A percentile compares a stretch with the other conserved stretches of the same genome.
Conservation (phyloP, 2,113 vertebrate species). For the Silurus asotus region DNA sequence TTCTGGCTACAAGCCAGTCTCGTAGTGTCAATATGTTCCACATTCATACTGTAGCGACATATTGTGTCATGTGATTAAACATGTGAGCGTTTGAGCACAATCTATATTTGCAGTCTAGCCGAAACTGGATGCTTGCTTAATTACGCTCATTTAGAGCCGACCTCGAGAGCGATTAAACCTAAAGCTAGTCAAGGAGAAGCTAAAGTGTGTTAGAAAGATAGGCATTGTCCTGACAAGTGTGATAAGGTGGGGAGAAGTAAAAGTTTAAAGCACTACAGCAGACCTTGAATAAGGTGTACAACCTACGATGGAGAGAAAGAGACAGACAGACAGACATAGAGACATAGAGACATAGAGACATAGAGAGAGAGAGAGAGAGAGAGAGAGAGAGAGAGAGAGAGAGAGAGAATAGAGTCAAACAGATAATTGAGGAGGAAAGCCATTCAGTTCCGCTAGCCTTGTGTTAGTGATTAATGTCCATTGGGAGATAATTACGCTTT, state of each 20-base stretch:
- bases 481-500: slow-evolving; percentile 79
- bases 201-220: background rate
- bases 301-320: slow-evolving; percentile 49
- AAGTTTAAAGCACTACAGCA: slow-evolving; percentile 43
- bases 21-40: background rate
- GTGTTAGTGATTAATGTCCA: slow-evolving; percentile 73
- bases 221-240: slow-evolving; percentile 29
- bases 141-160: slow-evolving; percentile 29
- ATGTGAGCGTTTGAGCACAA: background rate
- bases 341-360: slow-evolving; percentile 50
- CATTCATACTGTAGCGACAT: background rate
- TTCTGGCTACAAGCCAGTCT: slow-evolving; percentile 22
- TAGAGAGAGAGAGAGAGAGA: slow-evolving; percentile 48
- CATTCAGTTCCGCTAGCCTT: slow-evolving; percentile 70
- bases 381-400: slow-evolving; percentile 44
- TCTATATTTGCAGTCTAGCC: slow-evolving; percentile 37
- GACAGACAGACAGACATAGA: background rate
- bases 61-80: background rate
- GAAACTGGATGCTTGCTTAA: slow-evolving; percentile 49
- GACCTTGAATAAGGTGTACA: slow-evolving; percentile 45
- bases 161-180: background rate
- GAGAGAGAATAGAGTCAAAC: slow-evolving; percentile 54
- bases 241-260: slow-evolving; percentile 24
- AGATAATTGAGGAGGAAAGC: slow-evolving; percentile 70
- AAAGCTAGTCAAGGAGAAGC: background rate